Conservation (phyloP, 2,797 vertebrate species). For the Sitta carolinensis region DNA sequence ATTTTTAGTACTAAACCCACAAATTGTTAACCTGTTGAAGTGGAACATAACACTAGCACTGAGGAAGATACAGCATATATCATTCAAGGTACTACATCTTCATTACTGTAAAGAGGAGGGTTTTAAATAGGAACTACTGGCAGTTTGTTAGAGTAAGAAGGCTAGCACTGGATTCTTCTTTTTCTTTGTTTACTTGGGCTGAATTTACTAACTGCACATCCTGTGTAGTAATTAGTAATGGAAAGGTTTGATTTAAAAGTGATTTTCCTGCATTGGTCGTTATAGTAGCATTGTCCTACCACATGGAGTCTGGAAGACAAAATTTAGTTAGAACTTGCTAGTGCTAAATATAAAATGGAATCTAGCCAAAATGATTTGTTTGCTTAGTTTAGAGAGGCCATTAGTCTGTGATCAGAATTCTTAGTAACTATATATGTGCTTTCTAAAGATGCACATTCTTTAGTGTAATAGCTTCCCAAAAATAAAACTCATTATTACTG, state of each 20-base stretch:
- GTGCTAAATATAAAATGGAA: neutral
- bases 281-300: neutral
- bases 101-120: neutral
- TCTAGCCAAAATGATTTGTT: neutral
- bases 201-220: neutral
- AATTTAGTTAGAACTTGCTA: neutral
- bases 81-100: neutral
- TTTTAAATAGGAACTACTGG: neutral
- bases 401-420: neutral
- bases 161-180: neutral
- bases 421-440: neutral
- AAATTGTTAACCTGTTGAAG: neutral
- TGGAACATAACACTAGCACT: neutral
- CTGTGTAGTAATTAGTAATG: neutral
- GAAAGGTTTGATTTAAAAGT: neutral
- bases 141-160: neutral
- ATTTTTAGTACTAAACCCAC: neutral
- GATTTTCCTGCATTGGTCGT: neutral
- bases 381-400: neutral
- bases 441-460: neutral
- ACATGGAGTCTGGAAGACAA: neutral
- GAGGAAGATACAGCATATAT: neutral
- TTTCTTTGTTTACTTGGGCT: neutral
- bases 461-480: neutral
- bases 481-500: neutral